Evolutionary conservation across 2,888 invertebrate genomes (phyloP).

Genomic region (Disparrhopalites patrizii): DNA sequence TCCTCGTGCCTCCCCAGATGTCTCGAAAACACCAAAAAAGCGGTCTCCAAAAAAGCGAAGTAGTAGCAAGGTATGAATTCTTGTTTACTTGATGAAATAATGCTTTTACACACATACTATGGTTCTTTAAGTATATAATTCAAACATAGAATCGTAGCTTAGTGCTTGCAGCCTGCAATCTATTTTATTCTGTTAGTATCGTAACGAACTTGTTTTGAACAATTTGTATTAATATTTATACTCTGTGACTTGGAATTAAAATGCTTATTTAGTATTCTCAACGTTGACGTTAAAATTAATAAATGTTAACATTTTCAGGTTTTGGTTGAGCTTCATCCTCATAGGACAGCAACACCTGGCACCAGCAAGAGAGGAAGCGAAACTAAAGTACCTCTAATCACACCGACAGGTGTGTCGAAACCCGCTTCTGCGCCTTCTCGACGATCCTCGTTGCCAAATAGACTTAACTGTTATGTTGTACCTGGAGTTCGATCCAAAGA

Average conservation of each 20-base stretch:
- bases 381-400: conserved; percentile 1
- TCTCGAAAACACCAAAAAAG: conserved; percentile 10
- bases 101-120: neutral
- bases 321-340: conserved; percentile 23
- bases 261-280: too few species aligned
- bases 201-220: neutral
- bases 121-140: neutral
- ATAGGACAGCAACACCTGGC: neutral
- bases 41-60: conserved; percentile 18
- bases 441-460: conserved; percentile 25
- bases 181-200: too few species aligned
- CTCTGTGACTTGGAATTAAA: too few species aligned
- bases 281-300: neutral
- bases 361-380: conserved; percentile 13
- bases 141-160: neutral
- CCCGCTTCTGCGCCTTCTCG: conserved; percentile 9
- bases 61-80: conserved; percentile 23
- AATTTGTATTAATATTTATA: neutral
- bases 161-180: too few species aligned
- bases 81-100: neutral
- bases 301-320: neutral
- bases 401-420: neutral
- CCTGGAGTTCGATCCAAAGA: conserved; percentile 13
- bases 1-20: neutral
- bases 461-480: conserved; percentile 22